Conservation (phyloP, 2,113 vertebrate species). For the Bucco capensis region DNA sequence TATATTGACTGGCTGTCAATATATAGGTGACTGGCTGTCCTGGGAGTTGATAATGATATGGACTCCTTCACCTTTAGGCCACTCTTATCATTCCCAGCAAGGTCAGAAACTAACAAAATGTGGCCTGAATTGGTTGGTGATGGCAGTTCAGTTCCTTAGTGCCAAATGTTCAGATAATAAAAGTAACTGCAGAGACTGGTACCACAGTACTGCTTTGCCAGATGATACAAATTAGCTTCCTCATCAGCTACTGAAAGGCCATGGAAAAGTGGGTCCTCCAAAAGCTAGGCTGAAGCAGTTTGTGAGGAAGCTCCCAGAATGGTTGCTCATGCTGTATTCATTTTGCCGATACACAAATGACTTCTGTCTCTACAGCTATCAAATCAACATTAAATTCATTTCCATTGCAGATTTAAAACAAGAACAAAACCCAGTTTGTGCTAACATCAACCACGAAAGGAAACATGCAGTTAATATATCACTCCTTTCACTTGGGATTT, state of each 20-base stretch:
- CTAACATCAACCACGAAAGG: not conserved
- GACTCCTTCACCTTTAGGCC: constrained; percentile 33
- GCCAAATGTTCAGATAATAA: constrained; percentile 43
- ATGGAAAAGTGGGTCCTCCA: not conserved
- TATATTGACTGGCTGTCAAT: too few relatives aligned
- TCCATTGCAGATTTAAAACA: not conserved
- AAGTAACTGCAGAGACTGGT: not conserved
- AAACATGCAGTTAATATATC: not conserved
- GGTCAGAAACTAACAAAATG: constrained; percentile 13
- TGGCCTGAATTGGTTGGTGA: not conserved
- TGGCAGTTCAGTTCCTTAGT: not conserved
- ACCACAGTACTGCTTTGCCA: not conserved
- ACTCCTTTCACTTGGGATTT: constrained; percentile 1
- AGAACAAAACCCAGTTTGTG: not conserved
- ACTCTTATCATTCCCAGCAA: constrained; percentile 33
- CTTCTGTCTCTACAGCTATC: not conserved
- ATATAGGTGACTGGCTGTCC: not conserved
- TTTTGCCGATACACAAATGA: not conserved
- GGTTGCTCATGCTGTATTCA: not conserved
- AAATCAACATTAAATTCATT: constrained; percentile 11
- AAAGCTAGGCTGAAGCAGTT: not conserved
- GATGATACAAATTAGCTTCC: not conserved
- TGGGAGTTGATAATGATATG: constrained; percentile 13
- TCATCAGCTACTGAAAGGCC: not conserved
- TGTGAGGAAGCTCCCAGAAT: not conserved